Conservation (phyloP, 2,113 vertebrate species). For the Brachyistius frenatus region DNA sequence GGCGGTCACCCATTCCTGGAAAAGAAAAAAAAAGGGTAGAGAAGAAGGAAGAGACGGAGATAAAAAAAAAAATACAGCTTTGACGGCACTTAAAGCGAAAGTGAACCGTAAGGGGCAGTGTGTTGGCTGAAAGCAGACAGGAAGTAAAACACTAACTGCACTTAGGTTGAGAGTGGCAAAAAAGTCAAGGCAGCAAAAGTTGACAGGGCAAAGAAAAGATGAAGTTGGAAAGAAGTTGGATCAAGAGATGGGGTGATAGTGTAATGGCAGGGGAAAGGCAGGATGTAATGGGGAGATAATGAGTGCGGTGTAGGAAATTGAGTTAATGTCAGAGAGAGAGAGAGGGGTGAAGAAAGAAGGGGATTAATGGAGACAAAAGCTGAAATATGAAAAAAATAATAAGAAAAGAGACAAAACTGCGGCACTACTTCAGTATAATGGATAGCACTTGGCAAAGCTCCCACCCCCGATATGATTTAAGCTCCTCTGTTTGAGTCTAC, state of each 20-base stretch:
- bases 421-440: conserved; percentile 42
- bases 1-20: conserved; percentile 96
- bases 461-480: conserved; percentile 66
- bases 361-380: conserved; percentile 54
- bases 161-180: conserved; percentile 14
- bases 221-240: conserved; percentile 24
- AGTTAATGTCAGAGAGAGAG: conserved; percentile 44
- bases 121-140: conserved; percentile 22
- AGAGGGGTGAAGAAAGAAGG: conserved; percentile 20
- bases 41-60: conserved; percentile 25
- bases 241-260: conserved; percentile 11
- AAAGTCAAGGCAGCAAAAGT: not conserved
- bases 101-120: not conserved
- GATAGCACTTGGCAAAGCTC: conserved; percentile 52
- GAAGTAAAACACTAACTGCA: conserved; percentile 2
- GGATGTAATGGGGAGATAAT: conserved; percentile 61
- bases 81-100: conserved; percentile 11
- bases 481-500: conserved; percentile 55
- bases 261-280: conserved; percentile 1
- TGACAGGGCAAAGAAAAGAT: conserved; percentile 23
- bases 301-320: conserved; percentile 47
- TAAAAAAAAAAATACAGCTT: not conserved
- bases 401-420: conserved; percentile 43
- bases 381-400: conserved; percentile 25
- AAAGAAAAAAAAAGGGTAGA: conserved; percentile 2